These are phyloP conservation scores for Noctua comes DNA, from an alignment of 2,888 invertebrate genomes.

Conservation along the genomic window DNA sequence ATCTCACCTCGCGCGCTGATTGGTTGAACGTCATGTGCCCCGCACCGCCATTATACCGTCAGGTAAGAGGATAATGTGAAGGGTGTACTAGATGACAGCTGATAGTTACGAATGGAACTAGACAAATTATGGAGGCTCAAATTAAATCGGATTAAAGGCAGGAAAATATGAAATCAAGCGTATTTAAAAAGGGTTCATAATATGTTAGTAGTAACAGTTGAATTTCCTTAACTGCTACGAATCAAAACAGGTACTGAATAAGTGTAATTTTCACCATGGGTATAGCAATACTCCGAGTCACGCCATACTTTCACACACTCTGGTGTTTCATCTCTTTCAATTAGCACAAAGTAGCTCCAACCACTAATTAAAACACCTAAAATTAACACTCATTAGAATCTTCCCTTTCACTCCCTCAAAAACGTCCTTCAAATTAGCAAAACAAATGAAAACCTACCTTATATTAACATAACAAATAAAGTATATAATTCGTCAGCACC, in stretches of 20 bases:
- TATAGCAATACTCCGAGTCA: not conserved
- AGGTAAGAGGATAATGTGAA: not conserved
- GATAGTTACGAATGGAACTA: too few species aligned
- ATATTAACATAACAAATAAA: constrained; percentile 13
- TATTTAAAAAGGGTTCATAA: too few species aligned
- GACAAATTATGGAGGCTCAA: too few species aligned
- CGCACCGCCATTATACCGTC: not conserved
- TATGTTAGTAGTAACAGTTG: too few species aligned
- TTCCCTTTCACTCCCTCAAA: not conserved
- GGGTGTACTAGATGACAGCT: too few species aligned
- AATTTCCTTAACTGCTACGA: not conserved
- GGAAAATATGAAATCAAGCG: not conserved
- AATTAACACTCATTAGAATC: not conserved
- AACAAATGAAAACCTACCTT: constrained; percentile 16
- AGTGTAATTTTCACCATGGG: not conserved
- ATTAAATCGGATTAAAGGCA: too few species aligned
- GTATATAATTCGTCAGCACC: constrained; percentile 28
- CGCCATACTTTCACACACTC: not conserved
- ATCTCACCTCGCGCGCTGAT: too few species aligned
- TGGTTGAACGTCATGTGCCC: too few species aligned
- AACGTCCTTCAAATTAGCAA: constrained; percentile 10
- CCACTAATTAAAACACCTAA: not conserved
- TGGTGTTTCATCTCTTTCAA: not conserved
- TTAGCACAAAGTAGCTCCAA: not conserved
- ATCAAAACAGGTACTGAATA: not conserved